phyloP scores from a whole-genome alignment of 2,797 vertebrate genomes.

The Echeneis naucrates region DNA sequence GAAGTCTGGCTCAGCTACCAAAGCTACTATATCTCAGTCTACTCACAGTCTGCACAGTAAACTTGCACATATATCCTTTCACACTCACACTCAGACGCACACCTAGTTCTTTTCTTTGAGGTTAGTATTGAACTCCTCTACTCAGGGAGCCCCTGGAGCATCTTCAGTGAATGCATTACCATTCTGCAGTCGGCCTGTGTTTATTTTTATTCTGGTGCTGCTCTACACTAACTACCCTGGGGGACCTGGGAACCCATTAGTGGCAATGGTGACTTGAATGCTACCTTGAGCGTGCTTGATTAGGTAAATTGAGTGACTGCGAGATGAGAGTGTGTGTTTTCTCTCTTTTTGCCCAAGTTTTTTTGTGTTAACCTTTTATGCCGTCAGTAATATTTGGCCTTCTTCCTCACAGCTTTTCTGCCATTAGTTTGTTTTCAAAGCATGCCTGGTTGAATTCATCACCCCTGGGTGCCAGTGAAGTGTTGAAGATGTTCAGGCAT shows the following conservation, averaged over 20 bases:
- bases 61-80: conserved; percentile 14
- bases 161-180: conserved; percentile 74
- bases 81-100: conserved; percentile 27
- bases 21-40: conserved; percentile 67
- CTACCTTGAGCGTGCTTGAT: conserved; percentile 71
- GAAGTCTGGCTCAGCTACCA: conserved; percentile 59
- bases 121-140: conserved; percentile 62
- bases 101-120: conserved; percentile 76
- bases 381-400: conserved; percentile 27
- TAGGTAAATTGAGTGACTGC: conserved; percentile 61
- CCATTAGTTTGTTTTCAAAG: conserved; percentile 48
- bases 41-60: conserved; percentile 42
- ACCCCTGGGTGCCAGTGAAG: background rate
- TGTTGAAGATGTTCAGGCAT: background rate
- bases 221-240: conserved; percentile 55
- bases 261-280: conserved; percentile 52
- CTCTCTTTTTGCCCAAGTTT: conserved; percentile 27
- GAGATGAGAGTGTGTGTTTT: conserved; percentile 46
- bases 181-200: conserved; percentile 70
- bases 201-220: conserved; percentile 77
- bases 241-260: conserved; percentile 73
- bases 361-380: conserved; percentile 45
- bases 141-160: conserved; percentile 68
- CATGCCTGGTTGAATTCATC: conserved; percentile 25
- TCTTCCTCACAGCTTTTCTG: conserved; percentile 14